Percentiles rank a stretch among this genome's conserved stretches.
These are phyloP conservation scores for Daphoenositta chrysoptera DNA, from an alignment of 2,113 vertebrate species.

Conservation along the genomic window DNA sequence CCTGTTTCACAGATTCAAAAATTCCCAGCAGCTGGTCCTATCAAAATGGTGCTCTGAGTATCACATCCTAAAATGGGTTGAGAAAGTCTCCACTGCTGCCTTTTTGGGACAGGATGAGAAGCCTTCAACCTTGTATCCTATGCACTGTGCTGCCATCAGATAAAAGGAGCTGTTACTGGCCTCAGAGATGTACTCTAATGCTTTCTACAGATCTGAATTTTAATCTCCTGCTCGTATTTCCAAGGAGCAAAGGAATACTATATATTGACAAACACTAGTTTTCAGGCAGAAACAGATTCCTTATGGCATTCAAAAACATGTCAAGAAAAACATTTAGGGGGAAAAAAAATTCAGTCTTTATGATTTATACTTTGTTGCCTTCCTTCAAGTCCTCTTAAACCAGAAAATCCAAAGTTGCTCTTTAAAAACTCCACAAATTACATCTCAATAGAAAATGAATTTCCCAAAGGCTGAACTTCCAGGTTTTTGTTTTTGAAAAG, in stretches of 20 bases:
- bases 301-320: not conserved
- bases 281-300: not conserved
- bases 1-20: not conserved
- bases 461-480: constrained; percentile 63
- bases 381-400: constrained; percentile 39
- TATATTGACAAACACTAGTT: not conserved
- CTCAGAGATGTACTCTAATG: not conserved
- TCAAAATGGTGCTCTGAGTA: not conserved
- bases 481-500: constrained; percentile 56
- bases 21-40: not conserved
- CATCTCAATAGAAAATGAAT: constrained; percentile 63
- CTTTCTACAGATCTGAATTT: not conserved
- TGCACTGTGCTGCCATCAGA: not conserved
- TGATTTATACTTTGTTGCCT: not conserved
- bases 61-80: not conserved
- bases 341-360: not conserved
- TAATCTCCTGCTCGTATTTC: not conserved
- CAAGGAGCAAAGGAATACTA: not conserved
- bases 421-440: constrained; percentile 59
- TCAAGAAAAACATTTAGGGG: not conserved
- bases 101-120: not conserved
- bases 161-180: not conserved
- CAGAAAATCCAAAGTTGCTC: constrained; percentile 51
- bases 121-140: not conserved
- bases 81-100: not conserved